Base-by-base conservation (phyloP, 37 sponge, comb jelly and placozoan genomes). In the Geodia barretti region DNA sequence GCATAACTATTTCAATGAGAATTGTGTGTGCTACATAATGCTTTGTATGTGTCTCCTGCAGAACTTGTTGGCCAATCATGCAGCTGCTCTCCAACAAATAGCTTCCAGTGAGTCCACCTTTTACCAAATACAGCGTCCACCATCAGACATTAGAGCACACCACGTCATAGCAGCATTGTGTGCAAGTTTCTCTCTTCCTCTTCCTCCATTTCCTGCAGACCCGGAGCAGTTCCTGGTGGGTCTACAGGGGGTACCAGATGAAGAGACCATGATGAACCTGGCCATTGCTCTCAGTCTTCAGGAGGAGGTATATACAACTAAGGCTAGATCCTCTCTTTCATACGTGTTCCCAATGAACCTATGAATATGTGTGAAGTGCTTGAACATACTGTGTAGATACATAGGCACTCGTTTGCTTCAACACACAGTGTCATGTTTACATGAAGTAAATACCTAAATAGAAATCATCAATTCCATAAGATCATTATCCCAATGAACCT, bases 201-300 rank as follows among this genome's bases (percentile, higher is more conserved):
- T 4, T 2, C n/a, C 34, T 26, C 66, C 32, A 1, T 34, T 7
- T 31, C 61, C 35, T 30, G 1, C 77, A 87, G 88, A 80, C 32
- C 93, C 89, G 20, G 79, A 85, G 30, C 88, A 89, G 80, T 77
- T 61, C 69, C 73, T 89, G 90, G 25, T 84, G 78, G 84, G 75
- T 0, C 79, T 93, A 84, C 62, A 73, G 31, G 85, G 74, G 5
- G 29, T 81, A 0, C 78, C 81, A 36, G 97, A 96, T 64, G 94
- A 93, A 54, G 97, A 96, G 25, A 82, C 97, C 68, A 89, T 93
- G 86, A 94, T 96, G 94, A 89, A 96, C 47, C 78, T 96, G 3
- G 97, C 97, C 39, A 70, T 96, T 43, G 82, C 87, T 3, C 80
- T 96, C 68, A 96, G 97, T 59, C 68, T 94, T 80, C 92, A 64